A percentile compares a stretch with the other conserved stretches of the same genome.
Conservation (phyloP, 2,797 vertebrate genomes). For the Micromesistius poutassou region DNA sequence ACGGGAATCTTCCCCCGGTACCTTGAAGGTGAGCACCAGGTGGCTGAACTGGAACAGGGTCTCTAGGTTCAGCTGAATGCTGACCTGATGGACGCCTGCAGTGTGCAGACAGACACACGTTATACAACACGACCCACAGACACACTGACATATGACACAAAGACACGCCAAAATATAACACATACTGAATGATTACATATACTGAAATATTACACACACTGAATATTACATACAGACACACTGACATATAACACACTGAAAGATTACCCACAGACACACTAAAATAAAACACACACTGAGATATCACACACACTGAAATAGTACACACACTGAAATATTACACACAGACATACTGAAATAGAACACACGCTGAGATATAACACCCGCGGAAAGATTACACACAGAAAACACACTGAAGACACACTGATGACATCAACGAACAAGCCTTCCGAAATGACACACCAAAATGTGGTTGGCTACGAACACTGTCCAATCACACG, state of each 20-base stretch:
- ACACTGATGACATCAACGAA: background rate
- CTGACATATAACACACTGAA: too few species aligned
- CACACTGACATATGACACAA: background rate
- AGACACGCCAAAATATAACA: background rate
- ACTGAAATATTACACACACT: too few species aligned
- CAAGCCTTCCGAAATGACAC: background rate
- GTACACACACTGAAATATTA: too few species aligned
- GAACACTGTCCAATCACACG: background rate
- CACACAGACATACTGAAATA: too few species aligned
- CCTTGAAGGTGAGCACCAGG: slow-evolving; percentile 90
- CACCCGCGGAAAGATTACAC: too few species aligned
- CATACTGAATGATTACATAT: background rate
- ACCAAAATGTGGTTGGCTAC: background rate
- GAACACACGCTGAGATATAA: too few species aligned
- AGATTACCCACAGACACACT: background rate
- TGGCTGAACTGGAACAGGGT: slow-evolving; percentile 90
- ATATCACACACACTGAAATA: background rate
- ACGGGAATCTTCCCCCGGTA: slow-evolving; percentile 37
- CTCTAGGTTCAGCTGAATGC: slow-evolving; percentile 84
- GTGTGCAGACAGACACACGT: background rate
- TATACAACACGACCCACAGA: background rate
- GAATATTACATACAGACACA: too few species aligned
- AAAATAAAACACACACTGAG: too few species aligned
- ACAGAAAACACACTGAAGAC: background rate
- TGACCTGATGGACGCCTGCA: slow-evolving; percentile 76